A percentile compares a stretch with the other conserved stretches of the same genome.
Evolutionary conservation across 2,888 invertebrate genomes (phyloP).

Genomic region (Horisme vitalbata): DNA sequence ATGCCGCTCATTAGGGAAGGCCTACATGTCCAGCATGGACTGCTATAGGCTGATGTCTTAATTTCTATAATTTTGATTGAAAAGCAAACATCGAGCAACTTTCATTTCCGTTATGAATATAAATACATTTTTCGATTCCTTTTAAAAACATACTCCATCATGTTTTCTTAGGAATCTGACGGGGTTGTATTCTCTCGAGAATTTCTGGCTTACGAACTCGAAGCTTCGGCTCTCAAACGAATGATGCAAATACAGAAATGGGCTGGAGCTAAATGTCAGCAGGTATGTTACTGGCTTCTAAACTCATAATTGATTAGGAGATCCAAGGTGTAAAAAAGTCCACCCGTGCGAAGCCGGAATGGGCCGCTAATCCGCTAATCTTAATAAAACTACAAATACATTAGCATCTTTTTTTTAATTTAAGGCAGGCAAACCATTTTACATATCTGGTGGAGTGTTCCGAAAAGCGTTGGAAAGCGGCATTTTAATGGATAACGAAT

Average conservation of each 20-base stretch:
- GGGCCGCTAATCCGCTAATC: no score
- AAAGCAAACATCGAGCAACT: no score
- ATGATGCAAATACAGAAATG: conserved; percentile 59
- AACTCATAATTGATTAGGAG: neutral
- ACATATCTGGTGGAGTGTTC: conserved; percentile 58
- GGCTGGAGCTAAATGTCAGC: conserved; percentile 58
- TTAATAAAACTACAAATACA: no score
- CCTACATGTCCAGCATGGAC: no score
- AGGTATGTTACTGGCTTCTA: conserved; percentile 36
- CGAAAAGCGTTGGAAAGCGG: conserved; percentile 41
- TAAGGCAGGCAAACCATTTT: conserved; percentile 63
- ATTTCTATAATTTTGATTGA: no score
- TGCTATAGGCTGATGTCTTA: no score
- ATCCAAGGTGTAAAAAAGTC: no score
- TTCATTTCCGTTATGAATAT: no score
- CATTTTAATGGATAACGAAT: conserved; percentile 40
- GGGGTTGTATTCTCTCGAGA: conserved; percentile 60
- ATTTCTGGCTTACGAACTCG: conserved; percentile 57
- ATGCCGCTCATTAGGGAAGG: no score
- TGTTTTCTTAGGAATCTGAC: conserved; percentile 53
- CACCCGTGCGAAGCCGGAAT: no score
- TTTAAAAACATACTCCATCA: no score
- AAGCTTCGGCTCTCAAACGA: conserved; percentile 36
- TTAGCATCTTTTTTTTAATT: conserved; percentile 16
- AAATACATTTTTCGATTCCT: no score